Conservation (phyloP, 37 sponge, comb jelly and placozoan species). For the Corticium candelabrum region DNA sequence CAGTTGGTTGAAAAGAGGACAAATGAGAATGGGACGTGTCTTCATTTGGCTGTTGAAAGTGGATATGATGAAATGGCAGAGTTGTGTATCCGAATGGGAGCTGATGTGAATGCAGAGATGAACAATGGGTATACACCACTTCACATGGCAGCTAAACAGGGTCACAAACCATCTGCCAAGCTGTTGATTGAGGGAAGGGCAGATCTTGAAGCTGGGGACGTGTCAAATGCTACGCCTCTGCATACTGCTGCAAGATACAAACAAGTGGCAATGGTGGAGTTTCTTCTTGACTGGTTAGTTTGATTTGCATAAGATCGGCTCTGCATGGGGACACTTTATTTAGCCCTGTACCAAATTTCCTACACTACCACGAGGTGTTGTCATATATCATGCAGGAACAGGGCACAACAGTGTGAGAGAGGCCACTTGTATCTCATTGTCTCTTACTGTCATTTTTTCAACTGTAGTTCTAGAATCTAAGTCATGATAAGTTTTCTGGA, state of each 20-base stretch:
- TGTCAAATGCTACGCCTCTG: not conserved
- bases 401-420: too few relatives aligned
- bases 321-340: too few relatives aligned
- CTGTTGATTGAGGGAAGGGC: constrained; percentile 31
- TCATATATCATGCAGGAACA: too few relatives aligned
- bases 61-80: constrained; percentile 52
- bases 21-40: constrained; percentile 46
- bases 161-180: constrained; percentile 43
- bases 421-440: too few relatives aligned
- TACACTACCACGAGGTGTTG: too few relatives aligned
- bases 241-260: not conserved
- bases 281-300: constrained; percentile 63
- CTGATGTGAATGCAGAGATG: constrained; percentile 30
- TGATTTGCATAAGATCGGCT: too few relatives aligned
- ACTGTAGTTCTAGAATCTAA: too few relatives aligned
- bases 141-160: constrained; percentile 77
- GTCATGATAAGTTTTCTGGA: too few relatives aligned
- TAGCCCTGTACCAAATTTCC: too few relatives aligned
- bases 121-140: constrained; percentile 43
- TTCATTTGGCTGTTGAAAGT: constrained; percentile 74
- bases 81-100: constrained; percentile 30
- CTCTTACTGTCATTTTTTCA: too few relatives aligned
- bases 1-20: constrained; percentile 16
- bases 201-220: not conserved
- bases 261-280: constrained; percentile 49